These are phyloP conservation scores for Metellina segmentata DNA, from an alignment of 2,888 invertebrate species.

Conservation along the genomic window DNA sequence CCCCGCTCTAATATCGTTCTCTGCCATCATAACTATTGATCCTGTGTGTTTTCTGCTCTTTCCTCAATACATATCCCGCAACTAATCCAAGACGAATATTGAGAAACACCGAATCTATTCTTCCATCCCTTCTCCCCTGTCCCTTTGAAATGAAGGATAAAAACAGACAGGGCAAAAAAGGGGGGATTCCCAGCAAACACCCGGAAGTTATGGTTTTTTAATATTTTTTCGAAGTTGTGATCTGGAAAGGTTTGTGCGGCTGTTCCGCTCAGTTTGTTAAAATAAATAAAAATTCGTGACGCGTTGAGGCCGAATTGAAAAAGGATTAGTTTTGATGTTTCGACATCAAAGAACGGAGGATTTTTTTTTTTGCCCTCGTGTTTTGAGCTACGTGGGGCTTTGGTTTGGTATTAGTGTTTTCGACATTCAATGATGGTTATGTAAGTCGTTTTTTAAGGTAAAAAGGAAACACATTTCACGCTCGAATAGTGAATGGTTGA, in stretches of 20 bases:
- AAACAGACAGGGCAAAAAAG: conserved; percentile 4
- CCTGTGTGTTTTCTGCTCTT: not conserved
- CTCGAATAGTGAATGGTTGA: too few relatives aligned
- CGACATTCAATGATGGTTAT: too few relatives aligned
- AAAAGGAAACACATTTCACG: too few relatives aligned
- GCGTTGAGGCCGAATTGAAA: not conserved
- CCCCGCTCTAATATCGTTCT: not conserved
- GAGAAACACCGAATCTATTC: not conserved
- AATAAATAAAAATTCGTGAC: not conserved
- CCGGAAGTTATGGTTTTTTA: not conserved
- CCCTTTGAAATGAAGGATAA: not conserved
- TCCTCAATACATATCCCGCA: not conserved
- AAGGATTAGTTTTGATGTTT: not conserved
- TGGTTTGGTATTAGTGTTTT: too few relatives aligned
- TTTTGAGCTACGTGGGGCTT: too few relatives aligned
- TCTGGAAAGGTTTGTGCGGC: not conserved
- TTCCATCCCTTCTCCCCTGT: too few relatives aligned
- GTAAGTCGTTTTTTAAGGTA: too few relatives aligned
- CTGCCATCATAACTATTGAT: conserved; percentile 29
- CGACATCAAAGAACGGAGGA: too few relatives aligned
- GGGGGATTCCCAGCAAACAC: not conserved
- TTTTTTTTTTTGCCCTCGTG: too few relatives aligned
- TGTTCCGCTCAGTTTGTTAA: conserved; percentile 5
- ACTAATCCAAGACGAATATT: conserved; percentile 18
- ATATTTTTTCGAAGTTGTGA: not conserved